Conservation (phyloP, 2,888 invertebrate species). For the Tanytarsus gracilentus region DNA sequence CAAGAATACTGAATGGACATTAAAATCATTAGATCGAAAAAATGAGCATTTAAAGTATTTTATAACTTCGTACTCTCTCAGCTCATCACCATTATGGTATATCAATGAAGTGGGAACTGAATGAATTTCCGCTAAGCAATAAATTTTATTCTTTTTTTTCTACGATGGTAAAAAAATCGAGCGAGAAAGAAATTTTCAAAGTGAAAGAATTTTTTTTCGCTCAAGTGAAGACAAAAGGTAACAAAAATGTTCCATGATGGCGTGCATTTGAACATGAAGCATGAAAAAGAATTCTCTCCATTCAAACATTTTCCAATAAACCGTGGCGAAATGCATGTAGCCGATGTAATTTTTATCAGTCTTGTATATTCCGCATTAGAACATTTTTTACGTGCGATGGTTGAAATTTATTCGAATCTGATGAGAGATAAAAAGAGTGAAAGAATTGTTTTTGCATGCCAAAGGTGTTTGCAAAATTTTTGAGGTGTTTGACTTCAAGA, state of each 20-base stretch:
- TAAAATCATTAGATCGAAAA: background rate
- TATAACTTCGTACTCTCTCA: too few relatives aligned
- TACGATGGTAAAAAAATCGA: too few relatives aligned
- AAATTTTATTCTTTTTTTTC: too few relatives aligned
- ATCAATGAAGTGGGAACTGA: too few relatives aligned
- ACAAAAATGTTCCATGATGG: background rate
- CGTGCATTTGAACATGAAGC: conserved; percentile 1
- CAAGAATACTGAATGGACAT: background rate
- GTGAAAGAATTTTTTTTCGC: background rate
- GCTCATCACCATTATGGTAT: too few relatives aligned
- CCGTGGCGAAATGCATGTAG: background rate
- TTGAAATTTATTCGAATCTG: too few relatives aligned
- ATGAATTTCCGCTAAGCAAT: too few relatives aligned
- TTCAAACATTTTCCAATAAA: background rate
- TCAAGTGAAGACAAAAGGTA: background rate
- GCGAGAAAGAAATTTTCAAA: background rate
- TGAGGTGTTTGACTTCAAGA: too few relatives aligned
- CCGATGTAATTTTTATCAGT: conserved; percentile 1
- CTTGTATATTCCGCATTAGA: background rate
- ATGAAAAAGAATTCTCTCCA: background rate
- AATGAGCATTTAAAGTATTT: background rate
- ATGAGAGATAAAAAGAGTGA: too few relatives aligned
- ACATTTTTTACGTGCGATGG: too few relatives aligned
- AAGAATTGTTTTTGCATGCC: too few relatives aligned
- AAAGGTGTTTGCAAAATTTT: too few relatives aligned